Percentiles rank a stretch among this genome's conserved stretches.
Conservation (phyloP, 2,888 invertebrate genomes). For the Idaea biselata region DNA sequence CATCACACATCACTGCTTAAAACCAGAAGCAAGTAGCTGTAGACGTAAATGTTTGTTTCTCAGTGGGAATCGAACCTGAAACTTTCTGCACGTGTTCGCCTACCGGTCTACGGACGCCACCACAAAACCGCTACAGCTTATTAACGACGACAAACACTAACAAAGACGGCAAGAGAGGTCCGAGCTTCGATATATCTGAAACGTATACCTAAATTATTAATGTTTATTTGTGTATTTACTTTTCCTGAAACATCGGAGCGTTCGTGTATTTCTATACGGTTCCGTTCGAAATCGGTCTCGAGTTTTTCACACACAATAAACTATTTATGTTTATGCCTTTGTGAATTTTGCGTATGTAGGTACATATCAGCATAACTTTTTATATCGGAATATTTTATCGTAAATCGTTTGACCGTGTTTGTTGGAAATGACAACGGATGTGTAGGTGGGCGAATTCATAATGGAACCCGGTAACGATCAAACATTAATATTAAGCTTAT, state of each 20-base stretch:
- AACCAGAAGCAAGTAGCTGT: no score
- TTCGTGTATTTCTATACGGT: slow-evolving; percentile 8
- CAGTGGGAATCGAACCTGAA: no score
- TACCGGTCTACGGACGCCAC: no score
- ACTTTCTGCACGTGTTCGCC: no score
- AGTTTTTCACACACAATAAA: slow-evolving; percentile 29
- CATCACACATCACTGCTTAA: no score
- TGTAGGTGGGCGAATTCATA: not conserved
- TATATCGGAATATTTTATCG: slow-evolving; percentile 3
- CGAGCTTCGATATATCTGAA: slow-evolving; percentile 45
- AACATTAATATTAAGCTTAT: not conserved
- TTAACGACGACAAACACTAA: slow-evolving; percentile 22
- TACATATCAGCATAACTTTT: not conserved
- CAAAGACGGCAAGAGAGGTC: slow-evolving; percentile 35
- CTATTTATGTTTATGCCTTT: slow-evolving; percentile 26
- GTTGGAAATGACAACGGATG: not conserved
- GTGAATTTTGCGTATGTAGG: slow-evolving; percentile 16
- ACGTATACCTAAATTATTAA: slow-evolving; percentile 57
- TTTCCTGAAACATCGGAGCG: slow-evolving; percentile 16
- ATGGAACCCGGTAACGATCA: not conserved
- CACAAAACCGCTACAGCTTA: slow-evolving; percentile 15
- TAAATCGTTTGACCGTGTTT: not conserved
- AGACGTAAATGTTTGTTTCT: no score
- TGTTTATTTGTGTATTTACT: slow-evolving; percentile 47
- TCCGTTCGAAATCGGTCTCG: slow-evolving; percentile 14